Evolutionary conservation across 2,113 vertebrate genomes (phyloP), one percentile per base, ranked within the genome.

Genomic region (Fulmarus glacialis): DNA sequence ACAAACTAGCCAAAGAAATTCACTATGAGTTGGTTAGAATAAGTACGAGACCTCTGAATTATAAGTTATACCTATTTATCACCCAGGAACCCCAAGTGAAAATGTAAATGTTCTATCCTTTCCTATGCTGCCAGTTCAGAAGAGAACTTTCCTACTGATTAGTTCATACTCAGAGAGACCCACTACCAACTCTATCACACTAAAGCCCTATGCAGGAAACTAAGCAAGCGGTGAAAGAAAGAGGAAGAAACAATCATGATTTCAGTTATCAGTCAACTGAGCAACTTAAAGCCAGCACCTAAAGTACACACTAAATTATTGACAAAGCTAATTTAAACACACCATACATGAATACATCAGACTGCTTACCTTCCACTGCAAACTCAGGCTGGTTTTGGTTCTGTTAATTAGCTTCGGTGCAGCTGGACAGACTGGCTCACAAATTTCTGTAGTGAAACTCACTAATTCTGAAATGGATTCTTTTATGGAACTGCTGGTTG

Each of bases 311-410:
- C 0, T 14, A 7, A 24, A 29, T 15, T 59, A 21, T 0, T 40
- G 47, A 30, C 62, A 13, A 32, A 62, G 72, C 11, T 17, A 4
- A 67, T 7, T 52, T 24, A n/a, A 82, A 50, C 13, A 30, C 0
- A 4, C 5, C 43, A 9, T 5, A 22, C 6, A 3, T 1, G 19
- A 47, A 32, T 3, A 7, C 40, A 36, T 8, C 55, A 60, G 62
- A 4, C 21, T 15, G 32, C 96, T 96, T 93, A 99, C 98, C 98
- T 98, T 98, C 98, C 98, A 99, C 84, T 98, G 98, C 95, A 99
- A 86, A 75, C 94, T 98, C 82, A 99, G 97, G 95, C 98, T 99
- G 92, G 90, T 99, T 82, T 98, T 98, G 93, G 98, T 98, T 91
- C 97, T 97, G 89, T 96, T 98, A 14, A 98, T 89, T 8, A 99